Conservation (phyloP, 2,797 vertebrate species). For the Cossypha heuglini region DNA sequence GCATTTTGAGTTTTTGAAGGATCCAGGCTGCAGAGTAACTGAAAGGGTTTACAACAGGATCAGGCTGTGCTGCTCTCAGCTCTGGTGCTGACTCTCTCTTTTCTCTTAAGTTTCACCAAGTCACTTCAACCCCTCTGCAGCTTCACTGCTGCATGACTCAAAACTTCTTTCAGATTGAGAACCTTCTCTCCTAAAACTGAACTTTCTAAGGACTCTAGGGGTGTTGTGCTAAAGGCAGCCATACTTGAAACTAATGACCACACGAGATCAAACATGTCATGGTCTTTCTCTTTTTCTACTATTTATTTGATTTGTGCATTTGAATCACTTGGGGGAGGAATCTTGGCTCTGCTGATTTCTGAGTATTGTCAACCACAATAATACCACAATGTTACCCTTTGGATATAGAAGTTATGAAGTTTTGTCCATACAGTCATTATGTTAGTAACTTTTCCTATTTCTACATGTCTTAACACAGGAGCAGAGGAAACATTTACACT, state of each 20-base stretch:
- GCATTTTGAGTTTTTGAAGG: not conserved
- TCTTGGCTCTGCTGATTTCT: not conserved
- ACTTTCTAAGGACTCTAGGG: not conserved
- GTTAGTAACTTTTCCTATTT: not conserved
- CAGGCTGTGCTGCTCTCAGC: not conserved
- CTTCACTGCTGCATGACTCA: not conserved
- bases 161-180: not conserved
- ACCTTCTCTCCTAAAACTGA: not conserved
- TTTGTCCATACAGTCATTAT: not conserved
- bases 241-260: not conserved
- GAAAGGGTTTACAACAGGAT: not conserved
- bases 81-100: not conserved
- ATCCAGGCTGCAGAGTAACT: rapidly evolving
- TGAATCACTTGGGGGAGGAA: not conserved
- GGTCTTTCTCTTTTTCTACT: not conserved
- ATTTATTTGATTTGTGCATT: not conserved
- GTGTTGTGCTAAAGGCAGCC: not conserved
- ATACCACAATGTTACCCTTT: not conserved
- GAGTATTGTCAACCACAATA: not conserved
- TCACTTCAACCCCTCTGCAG: not conserved
- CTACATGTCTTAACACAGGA: slow-evolving; percentile 1
- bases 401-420: not conserved
- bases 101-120: not conserved
- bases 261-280: not conserved
- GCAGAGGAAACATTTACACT: slow-evolving; percentile 30